Base-by-base conservation (phyloP, 2,888 invertebrate genomes). In the Busseola fusca region DNA sequence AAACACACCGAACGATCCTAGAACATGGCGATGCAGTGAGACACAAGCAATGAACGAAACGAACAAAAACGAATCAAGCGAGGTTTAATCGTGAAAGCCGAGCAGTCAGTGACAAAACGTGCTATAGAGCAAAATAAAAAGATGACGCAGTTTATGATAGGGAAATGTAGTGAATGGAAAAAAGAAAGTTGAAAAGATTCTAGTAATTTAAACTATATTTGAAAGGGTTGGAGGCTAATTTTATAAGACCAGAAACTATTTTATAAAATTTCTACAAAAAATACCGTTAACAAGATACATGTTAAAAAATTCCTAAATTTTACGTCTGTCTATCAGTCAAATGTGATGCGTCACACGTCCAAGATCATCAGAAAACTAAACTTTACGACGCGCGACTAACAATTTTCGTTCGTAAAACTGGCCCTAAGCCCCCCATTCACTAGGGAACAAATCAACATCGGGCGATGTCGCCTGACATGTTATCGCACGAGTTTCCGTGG, bases 31-130 rank as follows among this genome's bases (percentile, higher is more conserved):
- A 75, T 78, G 84, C 74, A 69, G 70, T 85, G 76, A 74, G 54
- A 74, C 59, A 77, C 48, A 80, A 87, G 88, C 87, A 68, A 86
- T 88, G 86, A 79, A 86, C 82, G 75, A 75, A 79, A 81, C 84
- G 78, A 78, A 80, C 69, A 83, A 69, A 77, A 80, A 78, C 71
- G 71, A 66, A 64, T 64, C 66, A 85, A 85, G 86, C 86, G 71
- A 48, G 72, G 67, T 83, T 85, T 85, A 74, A 82, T 86, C 74
- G 83, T 81, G 83, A 80, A 87, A 87, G 89, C 86, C 81, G 84
- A 85, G 86, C 84, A 60, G 81, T 84, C 82, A 86, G 82, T 86
- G 77, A 87, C 84, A 86, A 71, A 84, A 85, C 85, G 89, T 89
- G 89, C 89, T 79, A 67, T 34, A 77, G 70, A 76, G 78, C 81